A percentile compares a stretch with the other conserved stretches of the same genome.
These are phyloP conservation scores for Drosophila takahashii DNA, from an alignment of 1,140 invertebrate species.

Conservation along the genomic window DNA sequence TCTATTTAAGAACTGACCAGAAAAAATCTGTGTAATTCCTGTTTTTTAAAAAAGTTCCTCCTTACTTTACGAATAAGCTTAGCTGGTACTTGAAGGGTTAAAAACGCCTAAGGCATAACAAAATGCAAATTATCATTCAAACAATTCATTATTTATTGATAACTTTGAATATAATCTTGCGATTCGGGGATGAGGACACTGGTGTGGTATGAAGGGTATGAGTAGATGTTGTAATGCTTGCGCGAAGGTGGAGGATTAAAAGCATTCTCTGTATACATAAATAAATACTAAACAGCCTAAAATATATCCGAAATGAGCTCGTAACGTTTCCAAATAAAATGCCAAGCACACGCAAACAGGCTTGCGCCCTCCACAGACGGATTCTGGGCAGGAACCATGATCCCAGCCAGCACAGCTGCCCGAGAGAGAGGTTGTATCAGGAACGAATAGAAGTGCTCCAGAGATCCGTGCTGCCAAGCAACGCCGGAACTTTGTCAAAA, in stretches of 20 bases:
- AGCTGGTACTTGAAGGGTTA: not conserved
- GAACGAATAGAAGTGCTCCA: not conserved
- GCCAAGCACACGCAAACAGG: slow-evolving; percentile 27
- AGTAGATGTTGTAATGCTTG: slow-evolving; percentile 41
- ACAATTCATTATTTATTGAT: slow-evolving; percentile 50
- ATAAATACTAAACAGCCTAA: slow-evolving; percentile 57
- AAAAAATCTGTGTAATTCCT: no score
- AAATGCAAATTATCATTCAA: slow-evolving; percentile 20
- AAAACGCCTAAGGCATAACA: not conserved
- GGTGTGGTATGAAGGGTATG: not conserved
- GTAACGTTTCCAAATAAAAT: slow-evolving; percentile 3
- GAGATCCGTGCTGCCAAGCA: slow-evolving; percentile 10
- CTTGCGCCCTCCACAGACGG: not conserved
- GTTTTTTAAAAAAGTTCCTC: no score
- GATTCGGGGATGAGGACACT: slow-evolving; percentile 22
- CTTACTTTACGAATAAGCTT: no score
- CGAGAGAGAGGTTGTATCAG: not conserved
- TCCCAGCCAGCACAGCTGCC: slow-evolving; percentile 34
- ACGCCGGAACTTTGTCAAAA: not conserved
- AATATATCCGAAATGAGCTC: slow-evolving; percentile 15
- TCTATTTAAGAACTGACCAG: no score
- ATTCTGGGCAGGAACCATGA: not conserved
- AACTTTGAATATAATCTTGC: slow-evolving; percentile 25
- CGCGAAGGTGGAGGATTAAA: slow-evolving; percentile 26
- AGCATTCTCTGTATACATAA: slow-evolving; percentile 33